These are phyloP conservation scores for Anthoptus insignis DNA, from an alignment of 2,888 invertebrate species.

Conservation along the genomic window DNA sequence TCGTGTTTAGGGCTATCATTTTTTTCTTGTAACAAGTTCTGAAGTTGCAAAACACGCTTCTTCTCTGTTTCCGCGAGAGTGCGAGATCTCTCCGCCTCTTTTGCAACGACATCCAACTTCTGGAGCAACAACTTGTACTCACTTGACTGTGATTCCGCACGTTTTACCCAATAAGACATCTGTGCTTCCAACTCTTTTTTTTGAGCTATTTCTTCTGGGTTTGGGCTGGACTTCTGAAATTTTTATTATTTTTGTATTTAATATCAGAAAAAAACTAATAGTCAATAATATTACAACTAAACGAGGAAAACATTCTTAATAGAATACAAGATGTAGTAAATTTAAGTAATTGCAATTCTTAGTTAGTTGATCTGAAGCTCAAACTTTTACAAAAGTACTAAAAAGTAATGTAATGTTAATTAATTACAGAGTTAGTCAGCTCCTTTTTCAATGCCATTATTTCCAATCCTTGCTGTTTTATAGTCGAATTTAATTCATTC, in stretches of 20 bases:
- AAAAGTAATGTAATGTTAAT: neutral
- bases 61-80: slow-evolving; percentile 67
- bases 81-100: slow-evolving; percentile 69
- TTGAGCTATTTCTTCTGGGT: slow-evolving; percentile 61
- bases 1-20: slow-evolving; percentile 1
- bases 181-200: slow-evolving; percentile 69
- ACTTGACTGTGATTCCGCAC: slow-evolving; percentile 70
- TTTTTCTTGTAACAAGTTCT: slow-evolving; percentile 64
- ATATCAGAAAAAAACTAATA: no score
- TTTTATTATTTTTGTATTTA: no score
- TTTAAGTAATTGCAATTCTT: no score
- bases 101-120: slow-evolving; percentile 70
- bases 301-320: no score
- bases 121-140: slow-evolving; percentile 73
- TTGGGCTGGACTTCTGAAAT: slow-evolving; percentile 63
- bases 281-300: no score
- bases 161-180: slow-evolving; percentile 68
- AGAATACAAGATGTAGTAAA: no score
- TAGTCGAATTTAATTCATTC: slow-evolving; percentile 72
- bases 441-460: slow-evolving; percentile 80
- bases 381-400: no score
- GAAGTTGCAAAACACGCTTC: slow-evolving; percentile 64
- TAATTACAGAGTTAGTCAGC: slow-evolving; percentile 70
- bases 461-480: slow-evolving; percentile 84
- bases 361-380: no score